Percentiles rank a stretch among this genome's conserved stretches.
Evolutionary conservation across 1,140 invertebrate species (phyloP).

Genomic region (Acromyrmex heyeri): DNA sequence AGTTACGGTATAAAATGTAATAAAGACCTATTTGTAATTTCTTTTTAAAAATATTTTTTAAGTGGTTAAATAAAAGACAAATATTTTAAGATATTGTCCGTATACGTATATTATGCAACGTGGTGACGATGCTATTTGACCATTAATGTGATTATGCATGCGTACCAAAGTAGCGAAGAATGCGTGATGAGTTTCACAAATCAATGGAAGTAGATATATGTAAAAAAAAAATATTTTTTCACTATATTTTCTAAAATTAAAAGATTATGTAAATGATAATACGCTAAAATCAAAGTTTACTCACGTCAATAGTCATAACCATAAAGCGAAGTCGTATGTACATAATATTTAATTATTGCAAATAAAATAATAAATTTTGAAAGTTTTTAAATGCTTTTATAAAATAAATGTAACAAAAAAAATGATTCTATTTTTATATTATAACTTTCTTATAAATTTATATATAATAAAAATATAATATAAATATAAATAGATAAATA

Average conservation of each 20-base stretch:
- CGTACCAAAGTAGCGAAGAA: not conserved
- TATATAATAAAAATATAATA: not conserved
- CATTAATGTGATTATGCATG: constrained; percentile 5
- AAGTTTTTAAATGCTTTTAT: not conserved
- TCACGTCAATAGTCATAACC: not conserved
- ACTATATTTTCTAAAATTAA: not conserved
- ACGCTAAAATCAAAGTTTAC: not conserved
- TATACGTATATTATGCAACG: not conserved
- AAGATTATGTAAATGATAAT: constrained; percentile 7
- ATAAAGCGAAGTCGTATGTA: not conserved
- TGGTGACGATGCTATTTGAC: not conserved
- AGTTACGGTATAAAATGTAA: no score
- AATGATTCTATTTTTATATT: not conserved
- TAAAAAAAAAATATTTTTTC: not conserved
- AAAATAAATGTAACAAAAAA: not conserved
- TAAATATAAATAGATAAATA: no score
- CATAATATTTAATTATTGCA: not conserved
- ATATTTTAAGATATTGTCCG: not conserved
- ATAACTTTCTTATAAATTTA: no score
- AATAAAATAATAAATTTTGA: not conserved
- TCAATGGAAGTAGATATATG: not conserved
- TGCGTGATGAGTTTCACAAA: constrained; percentile 10
- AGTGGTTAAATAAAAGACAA: not conserved
- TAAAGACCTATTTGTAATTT: not conserved
- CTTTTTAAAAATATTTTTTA: constrained; percentile 19